These are phyloP conservation scores for Hypotaenidia okinawae DNA, from an alignment of 2,797 vertebrate genomes.

Conservation along the genomic window DNA sequence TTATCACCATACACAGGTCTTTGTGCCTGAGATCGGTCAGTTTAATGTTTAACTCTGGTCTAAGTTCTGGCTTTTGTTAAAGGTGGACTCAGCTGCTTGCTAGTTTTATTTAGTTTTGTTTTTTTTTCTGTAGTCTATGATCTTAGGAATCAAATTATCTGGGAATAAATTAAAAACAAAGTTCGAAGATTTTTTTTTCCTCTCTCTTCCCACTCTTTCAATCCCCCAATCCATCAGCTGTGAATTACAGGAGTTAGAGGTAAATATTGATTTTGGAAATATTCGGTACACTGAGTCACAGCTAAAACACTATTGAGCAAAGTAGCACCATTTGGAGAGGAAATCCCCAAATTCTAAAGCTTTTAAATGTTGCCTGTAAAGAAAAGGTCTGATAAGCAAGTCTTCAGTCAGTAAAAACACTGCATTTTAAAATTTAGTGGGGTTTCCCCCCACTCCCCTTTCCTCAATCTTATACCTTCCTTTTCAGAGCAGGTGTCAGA, in stretches of 20 bases:
- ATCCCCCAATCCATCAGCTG: background rate
- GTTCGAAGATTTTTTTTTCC: background rate
- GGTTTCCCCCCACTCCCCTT: background rate
- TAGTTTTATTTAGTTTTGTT: background rate
- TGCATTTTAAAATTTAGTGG: background rate
- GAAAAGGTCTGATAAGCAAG: background rate
- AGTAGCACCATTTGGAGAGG: background rate
- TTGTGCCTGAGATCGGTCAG: background rate
- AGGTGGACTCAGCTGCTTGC: background rate
- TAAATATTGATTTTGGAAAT: conserved; percentile 47
- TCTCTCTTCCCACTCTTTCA: background rate
- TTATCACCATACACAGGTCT: background rate
- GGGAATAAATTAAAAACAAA: background rate
- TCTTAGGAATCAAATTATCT: background rate
- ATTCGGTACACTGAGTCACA: background rate
- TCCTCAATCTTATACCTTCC: background rate
- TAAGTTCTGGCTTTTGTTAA: background rate
- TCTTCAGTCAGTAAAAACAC: background rate
- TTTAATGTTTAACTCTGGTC: background rate
- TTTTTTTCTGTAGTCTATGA: background rate
- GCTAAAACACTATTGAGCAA: background rate
- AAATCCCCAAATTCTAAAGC: background rate
- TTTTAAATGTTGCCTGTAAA: background rate
- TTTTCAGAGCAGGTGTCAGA: background rate
- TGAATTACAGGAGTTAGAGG: background rate